A percentile compares a stretch with the other conserved stretches of the same genome.
Conservation (phyloP, 2,888 invertebrate species). For the Heliconius ethilla region DNA sequence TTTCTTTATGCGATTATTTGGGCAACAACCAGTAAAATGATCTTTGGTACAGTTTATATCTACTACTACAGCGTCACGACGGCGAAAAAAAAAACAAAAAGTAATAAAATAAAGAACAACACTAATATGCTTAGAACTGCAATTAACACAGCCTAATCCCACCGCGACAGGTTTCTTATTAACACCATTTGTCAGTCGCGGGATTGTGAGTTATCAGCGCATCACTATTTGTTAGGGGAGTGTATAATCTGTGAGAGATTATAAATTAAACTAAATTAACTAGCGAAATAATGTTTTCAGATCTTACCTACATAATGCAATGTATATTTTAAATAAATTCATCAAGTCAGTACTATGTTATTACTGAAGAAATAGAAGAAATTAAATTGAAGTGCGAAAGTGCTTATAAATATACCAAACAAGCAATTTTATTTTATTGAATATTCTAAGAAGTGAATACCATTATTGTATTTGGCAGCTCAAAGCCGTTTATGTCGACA, state of each 20-base stretch:
- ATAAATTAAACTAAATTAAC: constrained; percentile 33
- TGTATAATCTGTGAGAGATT: constrained; percentile 51
- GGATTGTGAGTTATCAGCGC: constrained; percentile 58
- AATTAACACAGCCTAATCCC: constrained; percentile 76
- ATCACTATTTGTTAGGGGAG: constrained; percentile 50
- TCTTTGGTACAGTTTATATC: too few relatives aligned
- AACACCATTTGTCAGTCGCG: constrained; percentile 74
- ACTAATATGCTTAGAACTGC: constrained; percentile 58
- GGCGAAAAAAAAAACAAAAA: background rate
- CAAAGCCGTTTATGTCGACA: background rate
- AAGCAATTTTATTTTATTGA: background rate
- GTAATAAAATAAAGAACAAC: constrained; percentile 44
- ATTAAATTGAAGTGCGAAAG: too few relatives aligned
- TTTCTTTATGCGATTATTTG: too few relatives aligned
- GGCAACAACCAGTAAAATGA: too few relatives aligned
- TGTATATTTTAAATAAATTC: background rate
- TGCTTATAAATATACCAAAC: too few relatives aligned
- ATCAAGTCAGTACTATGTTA: too few relatives aligned
- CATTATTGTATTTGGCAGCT: background rate
- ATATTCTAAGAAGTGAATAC: background rate
- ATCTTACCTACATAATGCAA: background rate
- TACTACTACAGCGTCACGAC: too few relatives aligned
- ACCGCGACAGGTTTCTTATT: constrained; percentile 80
- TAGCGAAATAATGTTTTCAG: background rate
- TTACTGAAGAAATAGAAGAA: too few relatives aligned